Percentiles rank a stretch among this genome's conserved stretches.
These are phyloP conservation scores for Tachypleus tridentatus DNA, from an alignment of 1,140 invertebrate species.

Conservation along the genomic window DNA sequence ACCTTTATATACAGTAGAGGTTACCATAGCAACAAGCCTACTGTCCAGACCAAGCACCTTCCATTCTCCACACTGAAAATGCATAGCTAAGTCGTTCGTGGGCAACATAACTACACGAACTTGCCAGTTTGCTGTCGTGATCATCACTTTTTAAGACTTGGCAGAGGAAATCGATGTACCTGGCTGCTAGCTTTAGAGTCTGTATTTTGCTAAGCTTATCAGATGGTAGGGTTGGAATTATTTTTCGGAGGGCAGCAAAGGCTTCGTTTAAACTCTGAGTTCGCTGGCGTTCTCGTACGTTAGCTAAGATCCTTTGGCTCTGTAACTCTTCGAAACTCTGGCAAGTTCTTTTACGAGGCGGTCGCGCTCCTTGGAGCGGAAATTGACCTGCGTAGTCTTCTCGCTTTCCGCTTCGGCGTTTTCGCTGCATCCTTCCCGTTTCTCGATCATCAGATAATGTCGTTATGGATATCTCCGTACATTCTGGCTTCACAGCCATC, in stretches of 20 bases:
- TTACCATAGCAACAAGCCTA: too few relatives aligned
- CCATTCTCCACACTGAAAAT: conserved; percentile 94
- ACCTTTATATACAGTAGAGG: too few relatives aligned
- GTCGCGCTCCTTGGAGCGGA: too few relatives aligned
- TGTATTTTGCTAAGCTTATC: conserved; percentile 99
- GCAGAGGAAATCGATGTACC: conserved; percentile 90
- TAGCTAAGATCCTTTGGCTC: conserved; percentile 79
- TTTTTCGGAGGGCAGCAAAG: conserved; percentile 78
- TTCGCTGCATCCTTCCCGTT: too few relatives aligned
- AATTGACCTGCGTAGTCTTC: too few relatives aligned
- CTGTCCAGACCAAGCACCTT: conserved; percentile 57
- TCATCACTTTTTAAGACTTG: conserved; percentile 47
- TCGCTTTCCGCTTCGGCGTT: too few relatives aligned
- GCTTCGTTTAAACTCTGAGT: conserved; percentile 96
- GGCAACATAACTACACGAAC: conserved; percentile 59
- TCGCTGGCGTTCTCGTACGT: conserved; percentile 86
- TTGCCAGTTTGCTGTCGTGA: conserved; percentile 31
- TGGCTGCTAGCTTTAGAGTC: conserved; percentile 83
- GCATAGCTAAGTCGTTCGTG: conserved; percentile 86
- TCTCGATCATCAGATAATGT: too few relatives aligned
- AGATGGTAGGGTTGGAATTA: conserved; percentile 92
- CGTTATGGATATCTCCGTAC: too few relatives aligned
- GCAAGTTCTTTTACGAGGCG: neutral
- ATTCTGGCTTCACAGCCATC: too few relatives aligned
- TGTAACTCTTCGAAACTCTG: conserved; percentile 27